Conservation (phyloP, 2,888 invertebrate genomes). For the Griposia aprilina region DNA sequence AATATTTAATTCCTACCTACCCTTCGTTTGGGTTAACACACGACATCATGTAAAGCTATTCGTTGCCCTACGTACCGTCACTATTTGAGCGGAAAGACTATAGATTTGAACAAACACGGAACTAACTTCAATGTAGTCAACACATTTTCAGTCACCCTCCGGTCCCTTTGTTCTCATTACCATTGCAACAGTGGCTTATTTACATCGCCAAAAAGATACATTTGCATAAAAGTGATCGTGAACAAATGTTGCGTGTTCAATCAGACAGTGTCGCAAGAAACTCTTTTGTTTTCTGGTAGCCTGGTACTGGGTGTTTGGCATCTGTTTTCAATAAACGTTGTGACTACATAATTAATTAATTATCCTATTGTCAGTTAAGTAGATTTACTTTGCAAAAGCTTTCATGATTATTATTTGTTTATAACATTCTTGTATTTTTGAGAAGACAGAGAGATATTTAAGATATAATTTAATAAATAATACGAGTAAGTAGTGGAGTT, state of each 20-base stretch:
- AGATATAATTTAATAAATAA: neutral
- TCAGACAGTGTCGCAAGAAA: slow-evolving; percentile 9
- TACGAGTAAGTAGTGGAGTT: neutral
- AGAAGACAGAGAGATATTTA: neutral
- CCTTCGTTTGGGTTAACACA: too few species aligned
- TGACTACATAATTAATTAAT: slow-evolving; percentile 3
- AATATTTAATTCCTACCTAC: too few species aligned
- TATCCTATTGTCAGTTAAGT: neutral
- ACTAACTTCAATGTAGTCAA: slow-evolving; percentile 14
- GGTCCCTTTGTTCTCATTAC: slow-evolving; percentile 49
- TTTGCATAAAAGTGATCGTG: slow-evolving; percentile 43
- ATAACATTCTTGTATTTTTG: neutral
- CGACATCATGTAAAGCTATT: too few species aligned
- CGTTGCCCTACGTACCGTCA: neutral
- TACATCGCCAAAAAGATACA: slow-evolving; percentile 47
- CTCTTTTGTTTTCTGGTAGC: slow-evolving; percentile 19
- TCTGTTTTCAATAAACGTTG: slow-evolving; percentile 8
- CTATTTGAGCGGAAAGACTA: neutral
- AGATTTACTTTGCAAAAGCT: neutral
- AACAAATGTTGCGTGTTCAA: slow-evolving; percentile 34
- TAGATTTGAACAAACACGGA: neutral
- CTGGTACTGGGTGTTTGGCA: slow-evolving; percentile 18
- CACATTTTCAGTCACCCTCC: slow-evolving; percentile 37
- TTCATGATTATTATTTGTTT: neutral
- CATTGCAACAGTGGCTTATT: slow-evolving; percentile 53